Percentiles rank a stretch among this genome's conserved stretches.
These are phyloP conservation scores for Pterocles orientalis DNA, from an alignment of 2,113 vertebrate species.

Conservation along the genomic window DNA sequence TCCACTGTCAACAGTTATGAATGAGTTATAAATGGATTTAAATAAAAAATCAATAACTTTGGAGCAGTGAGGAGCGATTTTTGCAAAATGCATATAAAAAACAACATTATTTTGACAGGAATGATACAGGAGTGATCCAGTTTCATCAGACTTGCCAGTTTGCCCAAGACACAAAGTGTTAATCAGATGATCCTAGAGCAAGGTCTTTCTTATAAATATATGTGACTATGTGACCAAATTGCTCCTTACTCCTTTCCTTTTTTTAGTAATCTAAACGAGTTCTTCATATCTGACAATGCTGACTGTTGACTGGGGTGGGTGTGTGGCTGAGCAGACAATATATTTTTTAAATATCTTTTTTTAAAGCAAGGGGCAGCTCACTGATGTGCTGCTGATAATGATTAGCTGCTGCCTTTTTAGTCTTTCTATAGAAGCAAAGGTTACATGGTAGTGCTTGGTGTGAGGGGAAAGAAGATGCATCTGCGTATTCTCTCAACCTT, in stretches of 20 bases:
- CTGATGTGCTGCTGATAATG: not conserved
- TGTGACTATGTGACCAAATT: not conserved
- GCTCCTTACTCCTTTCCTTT: not conserved
- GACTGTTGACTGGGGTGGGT: not conserved
- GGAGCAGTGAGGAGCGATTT: not conserved
- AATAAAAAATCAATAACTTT: not conserved
- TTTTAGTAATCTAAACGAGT: not conserved
- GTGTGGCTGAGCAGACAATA: not conserved
- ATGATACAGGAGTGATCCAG: not conserved
- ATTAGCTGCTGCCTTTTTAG: not conserved
- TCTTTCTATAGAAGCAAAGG: not conserved
- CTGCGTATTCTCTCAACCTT: not conserved
- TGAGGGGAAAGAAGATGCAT: not conserved
- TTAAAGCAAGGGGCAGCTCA: not conserved
- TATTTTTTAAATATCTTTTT: too few species aligned
- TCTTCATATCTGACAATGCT: not conserved
- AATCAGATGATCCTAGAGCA: not conserved
- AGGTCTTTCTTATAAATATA: not conserved
- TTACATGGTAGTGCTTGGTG: not conserved
- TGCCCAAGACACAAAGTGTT: not conserved
- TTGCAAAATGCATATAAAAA: not conserved
- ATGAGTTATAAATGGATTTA: not conserved
- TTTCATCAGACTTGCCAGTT: not conserved
- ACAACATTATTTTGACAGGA: not conserved
- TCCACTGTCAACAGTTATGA: not conserved